Evolutionary conservation across 2,797 vertebrate species (phyloP).

Genomic region (Enoplosus armatus): DNA sequence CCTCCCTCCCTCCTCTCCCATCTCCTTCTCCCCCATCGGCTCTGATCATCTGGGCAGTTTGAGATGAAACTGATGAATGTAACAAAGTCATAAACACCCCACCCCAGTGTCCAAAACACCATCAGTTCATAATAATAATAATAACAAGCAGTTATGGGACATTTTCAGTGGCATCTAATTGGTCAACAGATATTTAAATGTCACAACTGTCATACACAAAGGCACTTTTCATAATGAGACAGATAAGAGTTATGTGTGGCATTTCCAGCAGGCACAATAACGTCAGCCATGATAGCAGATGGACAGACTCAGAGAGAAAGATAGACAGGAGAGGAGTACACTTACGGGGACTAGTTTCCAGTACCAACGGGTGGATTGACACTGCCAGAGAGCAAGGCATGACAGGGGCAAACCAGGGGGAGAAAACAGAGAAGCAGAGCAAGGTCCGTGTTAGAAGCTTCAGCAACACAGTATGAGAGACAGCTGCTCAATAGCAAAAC

Average conservation of each 20-base stretch:
- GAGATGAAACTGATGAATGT: conserved; percentile 51
- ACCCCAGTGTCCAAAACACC: conserved; percentile 29
- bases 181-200: conserved; percentile 12
- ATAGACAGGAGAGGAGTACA: conserved; percentile 49
- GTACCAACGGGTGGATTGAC: conserved; percentile 92
- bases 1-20: conserved; percentile 46
- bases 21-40: conserved; percentile 33
- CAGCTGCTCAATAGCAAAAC: background rate
- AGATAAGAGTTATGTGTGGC: conserved; percentile 40
- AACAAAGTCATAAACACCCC: conserved; percentile 40
- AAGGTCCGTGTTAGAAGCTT: conserved; percentile 60
- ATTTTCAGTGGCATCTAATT: conserved; percentile 16
- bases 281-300: conserved; percentile 60
- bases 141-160: conserved; percentile 4
- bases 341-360: conserved; percentile 97
- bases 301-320: conserved; percentile 48
- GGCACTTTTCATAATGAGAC: conserved; percentile 19
- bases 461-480: conserved; percentile 35
- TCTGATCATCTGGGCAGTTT: conserved; percentile 43
- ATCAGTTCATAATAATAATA: conserved; percentile 20
- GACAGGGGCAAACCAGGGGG: conserved; percentile 76
- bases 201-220: conserved; percentile 11
- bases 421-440: conserved; percentile 58
- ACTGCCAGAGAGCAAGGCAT: conserved; percentile 84
- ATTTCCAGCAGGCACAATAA: conserved; percentile 64